Percentiles rank a stretch among this genome's conserved stretches.
These are phyloP conservation scores for Sepioteuthis lessoniana DNA, from an alignment of 2,888 invertebrate species.

Conservation along the genomic window DNA sequence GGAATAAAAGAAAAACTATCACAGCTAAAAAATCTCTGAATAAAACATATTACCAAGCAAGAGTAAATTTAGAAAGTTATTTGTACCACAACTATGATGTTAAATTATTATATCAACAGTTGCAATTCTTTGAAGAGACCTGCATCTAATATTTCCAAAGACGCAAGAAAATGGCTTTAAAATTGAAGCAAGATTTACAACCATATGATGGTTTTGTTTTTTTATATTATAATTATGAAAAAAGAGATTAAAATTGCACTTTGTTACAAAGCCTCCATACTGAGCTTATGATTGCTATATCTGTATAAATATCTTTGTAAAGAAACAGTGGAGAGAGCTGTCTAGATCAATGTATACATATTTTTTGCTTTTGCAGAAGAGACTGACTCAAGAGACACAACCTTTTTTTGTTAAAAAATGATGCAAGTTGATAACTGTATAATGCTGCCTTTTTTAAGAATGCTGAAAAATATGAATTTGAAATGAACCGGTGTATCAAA, in stretches of 20 bases:
- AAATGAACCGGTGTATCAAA: background rate
- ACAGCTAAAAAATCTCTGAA: background rate
- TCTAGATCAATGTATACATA: background rate
- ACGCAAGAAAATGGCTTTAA: no score
- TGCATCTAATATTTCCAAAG: background rate
- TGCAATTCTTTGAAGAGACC: background rate
- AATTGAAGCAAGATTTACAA: no score
- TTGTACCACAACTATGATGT: background rate
- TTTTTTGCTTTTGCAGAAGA: background rate
- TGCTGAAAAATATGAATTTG: background rate
- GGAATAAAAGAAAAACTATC: background rate
- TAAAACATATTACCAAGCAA: background rate
- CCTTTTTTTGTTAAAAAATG: background rate
- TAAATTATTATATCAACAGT: background rate
- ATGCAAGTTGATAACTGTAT: background rate
- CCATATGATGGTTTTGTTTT: no score
- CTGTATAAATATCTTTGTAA: background rate
- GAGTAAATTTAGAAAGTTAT: no score
- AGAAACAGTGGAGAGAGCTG: background rate
- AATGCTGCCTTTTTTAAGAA: background rate
- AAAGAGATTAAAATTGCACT: background rate
- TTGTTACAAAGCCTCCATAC: background rate
- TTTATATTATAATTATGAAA: background rate
- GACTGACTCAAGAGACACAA: background rate
- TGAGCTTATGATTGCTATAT: background rate